These are phyloP conservation scores for Neotoma lepida DNA, from an alignment of 2,113 vertebrate species.

Conservation along the genomic window DNA sequence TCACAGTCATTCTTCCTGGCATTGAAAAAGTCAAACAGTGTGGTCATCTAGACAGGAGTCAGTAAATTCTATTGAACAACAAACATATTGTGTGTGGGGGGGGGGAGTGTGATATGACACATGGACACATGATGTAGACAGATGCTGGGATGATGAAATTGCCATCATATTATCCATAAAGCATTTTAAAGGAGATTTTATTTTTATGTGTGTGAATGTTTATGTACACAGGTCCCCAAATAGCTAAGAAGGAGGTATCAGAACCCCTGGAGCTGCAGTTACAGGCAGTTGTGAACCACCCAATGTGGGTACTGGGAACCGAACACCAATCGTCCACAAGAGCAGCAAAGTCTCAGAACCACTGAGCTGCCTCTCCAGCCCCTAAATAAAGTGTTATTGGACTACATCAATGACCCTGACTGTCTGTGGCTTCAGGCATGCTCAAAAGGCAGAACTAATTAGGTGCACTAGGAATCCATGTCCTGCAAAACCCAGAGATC, in stretches of 20 bases:
- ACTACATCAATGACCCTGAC: neutral
- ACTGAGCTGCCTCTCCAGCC: neutral
- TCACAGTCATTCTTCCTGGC: neutral
- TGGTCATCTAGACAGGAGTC: neutral
- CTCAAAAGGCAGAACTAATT: neutral
- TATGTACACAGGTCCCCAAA: neutral
- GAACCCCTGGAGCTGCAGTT: neutral
- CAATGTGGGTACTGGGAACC: neutral
- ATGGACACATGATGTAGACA: neutral
- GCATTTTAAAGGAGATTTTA: neutral
- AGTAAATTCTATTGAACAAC: neutral
- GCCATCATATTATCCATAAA: neutral
- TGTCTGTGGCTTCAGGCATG: neutral
- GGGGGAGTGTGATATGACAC: neutral
- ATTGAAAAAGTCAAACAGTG: neutral
- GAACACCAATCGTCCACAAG: neutral
- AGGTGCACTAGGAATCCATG: neutral
- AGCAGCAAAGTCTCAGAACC: neutral
- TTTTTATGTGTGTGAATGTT: neutral
- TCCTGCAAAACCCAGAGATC: neutral
- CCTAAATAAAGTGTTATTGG: conserved; percentile 9
- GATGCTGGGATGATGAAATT: neutral
- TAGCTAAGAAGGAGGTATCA: neutral
- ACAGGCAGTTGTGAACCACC: neutral
- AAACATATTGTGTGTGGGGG: neutral